Base-by-base conservation (phyloP, 2,888 invertebrate species). In the Acleris emargana region DNA sequence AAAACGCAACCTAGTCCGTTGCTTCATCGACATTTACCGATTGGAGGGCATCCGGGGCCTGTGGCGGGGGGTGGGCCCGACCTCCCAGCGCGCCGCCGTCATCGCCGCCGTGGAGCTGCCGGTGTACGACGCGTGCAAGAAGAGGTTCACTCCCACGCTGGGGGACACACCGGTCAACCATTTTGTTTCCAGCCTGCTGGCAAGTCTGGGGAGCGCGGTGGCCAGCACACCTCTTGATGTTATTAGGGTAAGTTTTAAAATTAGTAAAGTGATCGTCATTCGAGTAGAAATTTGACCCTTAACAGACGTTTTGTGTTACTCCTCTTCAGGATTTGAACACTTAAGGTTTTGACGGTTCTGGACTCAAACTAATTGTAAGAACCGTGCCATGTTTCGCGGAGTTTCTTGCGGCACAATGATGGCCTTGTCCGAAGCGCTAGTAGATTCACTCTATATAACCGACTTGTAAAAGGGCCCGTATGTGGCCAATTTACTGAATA, bases 161-260 rank as follows among this genome's bases (percentile, higher is more conserved):
- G 97, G 96, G 6, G 97, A 98, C 93, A 94, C 95, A 75, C 94
- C 97, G 64, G 89, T 94, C 60, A 98, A 97, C 93, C 98, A 98
- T 93, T 96, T 98, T 85, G 91, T 96, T 74, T 97, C 98, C 69
- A 98, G 98, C 93, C 95, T 97, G 87, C 93, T 97, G 76, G 98
- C 99, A 72, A 98, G 98, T 83, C 94, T 98, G 78, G 97, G 97
- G 71, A 98, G 98, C 81, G 98, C 98, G 42, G 94, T 99, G 68
- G 98, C 98, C 67, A 98, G 98, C 67, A 98, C 97, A 64, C 99
- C 99, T 38, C 95, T 99, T 64, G 98, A 99, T 89, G 98, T 99
- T 68, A 94, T 98, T 68, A 93, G 98, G 93, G 98, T 98, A 86
- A 93, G 94, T 38, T 2, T n/a, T n/a, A n/a, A n/a, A n/a, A n/a